Percentiles rank a stretch among this genome's conserved stretches.
These are phyloP conservation scores for Temnopleurus reevesii DNA, from an alignment of 53 echinoderm and acorn worm genomes.

Conservation along the genomic window DNA sequence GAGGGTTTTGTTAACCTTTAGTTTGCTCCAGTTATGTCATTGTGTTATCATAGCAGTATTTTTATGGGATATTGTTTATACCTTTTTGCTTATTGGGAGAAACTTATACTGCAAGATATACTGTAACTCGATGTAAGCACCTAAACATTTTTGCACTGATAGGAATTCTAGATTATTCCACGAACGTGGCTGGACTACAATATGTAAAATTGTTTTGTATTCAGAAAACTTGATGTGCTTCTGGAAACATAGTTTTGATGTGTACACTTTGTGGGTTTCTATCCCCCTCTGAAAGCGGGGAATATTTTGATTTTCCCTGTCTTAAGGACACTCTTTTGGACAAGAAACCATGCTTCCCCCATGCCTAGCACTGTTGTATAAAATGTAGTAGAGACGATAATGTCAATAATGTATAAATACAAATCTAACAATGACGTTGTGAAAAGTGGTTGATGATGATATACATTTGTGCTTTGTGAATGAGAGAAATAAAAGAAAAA, in stretches of 20 bases:
- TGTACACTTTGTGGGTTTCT: background rate
- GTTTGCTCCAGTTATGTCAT: no score
- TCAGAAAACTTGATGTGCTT: slow-evolving; percentile 44
- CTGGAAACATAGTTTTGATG: slow-evolving; percentile 38
- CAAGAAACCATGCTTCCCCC: slow-evolving; percentile 27
- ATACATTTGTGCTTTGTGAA: slow-evolving; percentile 58
- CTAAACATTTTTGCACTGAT: background rate
- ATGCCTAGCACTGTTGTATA: slow-evolving; percentile 41
- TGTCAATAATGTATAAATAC: slow-evolving; percentile 47
- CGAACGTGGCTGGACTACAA: slow-evolving; percentile 13
- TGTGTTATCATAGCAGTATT: no score
- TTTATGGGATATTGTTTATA: no score
- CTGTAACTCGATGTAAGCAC: no score
- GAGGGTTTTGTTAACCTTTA: no score
- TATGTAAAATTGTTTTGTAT: background rate
- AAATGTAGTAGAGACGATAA: slow-evolving; percentile 42
- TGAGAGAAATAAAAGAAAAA: slow-evolving; percentile 23
- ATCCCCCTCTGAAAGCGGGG: background rate
- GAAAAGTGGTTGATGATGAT: slow-evolving; percentile 57
- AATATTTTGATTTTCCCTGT: slow-evolving; percentile 3
- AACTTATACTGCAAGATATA: no score
- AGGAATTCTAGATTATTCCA: background rate
- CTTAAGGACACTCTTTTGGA: background rate
- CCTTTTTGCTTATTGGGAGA: no score
- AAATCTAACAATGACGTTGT: slow-evolving; percentile 38